These are phyloP conservation scores for Achatina immaculata DNA, from an alignment of 1,140 invertebrate genomes.

Conservation along the genomic window DNA sequence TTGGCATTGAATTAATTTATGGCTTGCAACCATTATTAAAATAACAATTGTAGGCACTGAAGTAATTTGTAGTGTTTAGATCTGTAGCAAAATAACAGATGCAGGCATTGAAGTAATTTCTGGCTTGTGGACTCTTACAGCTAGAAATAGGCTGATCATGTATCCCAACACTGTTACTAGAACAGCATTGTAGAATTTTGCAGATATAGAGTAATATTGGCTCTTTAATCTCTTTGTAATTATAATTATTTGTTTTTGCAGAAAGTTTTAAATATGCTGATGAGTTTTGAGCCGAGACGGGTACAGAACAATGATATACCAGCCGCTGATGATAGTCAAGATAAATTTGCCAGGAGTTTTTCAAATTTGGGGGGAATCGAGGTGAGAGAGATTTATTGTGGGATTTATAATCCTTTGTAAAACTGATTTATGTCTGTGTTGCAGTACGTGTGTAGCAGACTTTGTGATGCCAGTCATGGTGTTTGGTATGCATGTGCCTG, in stretches of 20 bases:
- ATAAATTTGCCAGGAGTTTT: slow-evolving; percentile 65
- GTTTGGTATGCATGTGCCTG: background rate
- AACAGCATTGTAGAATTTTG: too few relatives aligned
- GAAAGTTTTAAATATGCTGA: slow-evolving; percentile 60
- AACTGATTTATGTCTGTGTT: background rate
- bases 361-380: slow-evolving; percentile 64
- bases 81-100: too few relatives aligned
- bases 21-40: too few relatives aligned
- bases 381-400: slow-evolving; percentile 45
- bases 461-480: background rate
- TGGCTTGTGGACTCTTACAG: too few relatives aligned
- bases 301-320: slow-evolving; percentile 56
- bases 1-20: too few relatives aligned
- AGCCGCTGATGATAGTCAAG: slow-evolving; percentile 60
- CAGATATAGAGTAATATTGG: background rate
- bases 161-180: too few relatives aligned
- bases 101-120: too few relatives aligned
- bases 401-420: background rate
- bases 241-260: slow-evolving; percentile 44
- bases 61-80: background rate
- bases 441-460: background rate
- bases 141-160: too few relatives aligned
- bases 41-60: too few relatives aligned
- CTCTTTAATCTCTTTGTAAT: background rate
- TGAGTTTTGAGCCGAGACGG: slow-evolving; percentile 66